phyloP scores from a whole-genome alignment of 1,140 invertebrate genomes.

The Gryon sp. region DNA sequence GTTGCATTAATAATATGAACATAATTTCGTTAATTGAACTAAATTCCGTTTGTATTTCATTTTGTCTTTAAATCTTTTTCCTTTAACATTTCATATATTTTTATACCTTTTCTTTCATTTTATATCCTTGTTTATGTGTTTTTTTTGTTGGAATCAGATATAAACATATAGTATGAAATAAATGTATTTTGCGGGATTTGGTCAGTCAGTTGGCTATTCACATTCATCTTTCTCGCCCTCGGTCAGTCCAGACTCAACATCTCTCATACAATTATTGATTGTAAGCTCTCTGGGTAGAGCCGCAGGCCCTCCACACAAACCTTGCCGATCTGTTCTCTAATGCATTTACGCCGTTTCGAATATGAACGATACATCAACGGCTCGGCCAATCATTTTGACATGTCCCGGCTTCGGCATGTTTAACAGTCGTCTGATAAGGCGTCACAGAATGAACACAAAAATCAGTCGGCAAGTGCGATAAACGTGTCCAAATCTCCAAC shows the following conservation, averaged over 20 bases:
- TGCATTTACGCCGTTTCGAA: conserved; percentile 44
- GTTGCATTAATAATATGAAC: too few relatives aligned
- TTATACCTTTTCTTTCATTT: too few relatives aligned
- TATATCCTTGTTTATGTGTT: too few relatives aligned
- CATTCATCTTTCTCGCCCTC: conserved; percentile 41
- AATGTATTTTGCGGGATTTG: conserved; percentile 49
- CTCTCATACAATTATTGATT: conserved; percentile 72
- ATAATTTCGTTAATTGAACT: too few relatives aligned
- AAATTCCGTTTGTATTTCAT: too few relatives aligned
- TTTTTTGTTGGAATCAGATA: too few relatives aligned
- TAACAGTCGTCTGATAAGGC: conserved; percentile 4
- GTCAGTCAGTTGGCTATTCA: conserved; percentile 63
- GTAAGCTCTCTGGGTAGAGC: conserved; percentile 65
- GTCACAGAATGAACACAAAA: too few relatives aligned
- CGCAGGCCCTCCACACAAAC: conserved; percentile 57
- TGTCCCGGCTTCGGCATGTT: conserved; percentile 10
- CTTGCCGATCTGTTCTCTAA: conserved; percentile 67
- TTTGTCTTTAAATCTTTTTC: too few relatives aligned
- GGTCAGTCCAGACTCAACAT: too few relatives aligned
- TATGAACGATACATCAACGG: conserved; percentile 12
- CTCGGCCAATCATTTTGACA: conserved; percentile 38
- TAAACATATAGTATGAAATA: conserved; percentile 30
- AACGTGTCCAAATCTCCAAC: too few relatives aligned
- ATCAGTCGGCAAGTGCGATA: too few relatives aligned
- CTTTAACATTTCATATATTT: too few relatives aligned